These are phyloP conservation scores for Zaprionus lachaisei DNA, from an alignment of 1,140 invertebrate species.

Conservation along the genomic window DNA sequence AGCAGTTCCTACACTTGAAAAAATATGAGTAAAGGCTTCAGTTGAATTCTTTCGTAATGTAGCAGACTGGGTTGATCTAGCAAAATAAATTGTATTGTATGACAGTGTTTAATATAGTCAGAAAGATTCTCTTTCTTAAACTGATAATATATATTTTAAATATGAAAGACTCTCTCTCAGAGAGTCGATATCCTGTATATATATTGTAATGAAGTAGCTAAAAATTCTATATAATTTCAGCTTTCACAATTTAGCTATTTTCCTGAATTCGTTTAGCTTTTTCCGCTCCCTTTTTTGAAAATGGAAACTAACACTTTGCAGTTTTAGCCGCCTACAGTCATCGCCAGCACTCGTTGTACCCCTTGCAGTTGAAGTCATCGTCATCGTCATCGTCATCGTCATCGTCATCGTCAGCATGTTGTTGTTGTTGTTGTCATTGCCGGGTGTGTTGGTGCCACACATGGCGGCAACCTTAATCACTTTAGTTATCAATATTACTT, in stretches of 20 bases:
- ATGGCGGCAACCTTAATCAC: conserved; percentile 78
- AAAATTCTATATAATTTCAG: too few relatives aligned
- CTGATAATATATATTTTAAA: too few relatives aligned
- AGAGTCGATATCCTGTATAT: too few relatives aligned
- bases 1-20: too few relatives aligned
- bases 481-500: conserved; percentile 83
- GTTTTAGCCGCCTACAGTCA: conserved; percentile 2
- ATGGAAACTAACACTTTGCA: not conserved
- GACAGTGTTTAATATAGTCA: too few relatives aligned
- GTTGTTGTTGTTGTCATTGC: not conserved
- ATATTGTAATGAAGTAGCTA: too few relatives aligned
- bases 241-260: not conserved
- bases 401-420: conserved; percentile 25
- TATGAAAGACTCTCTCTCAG: too few relatives aligned
- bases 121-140: too few relatives aligned
- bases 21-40: too few relatives aligned
- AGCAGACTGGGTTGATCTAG: too few relatives aligned
- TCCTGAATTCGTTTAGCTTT: not conserved
- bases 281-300: not conserved
- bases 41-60: too few relatives aligned
- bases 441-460: conserved; percentile 29
- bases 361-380: not conserved
- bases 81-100: too few relatives aligned
- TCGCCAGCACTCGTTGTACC: conserved; percentile 17
- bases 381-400: not conserved